Evolutionary conservation across 1,140 invertebrate genomes (phyloP), one percentile per base, ranked within the genome.

Genomic region (Steinernema khuongi): DNA sequence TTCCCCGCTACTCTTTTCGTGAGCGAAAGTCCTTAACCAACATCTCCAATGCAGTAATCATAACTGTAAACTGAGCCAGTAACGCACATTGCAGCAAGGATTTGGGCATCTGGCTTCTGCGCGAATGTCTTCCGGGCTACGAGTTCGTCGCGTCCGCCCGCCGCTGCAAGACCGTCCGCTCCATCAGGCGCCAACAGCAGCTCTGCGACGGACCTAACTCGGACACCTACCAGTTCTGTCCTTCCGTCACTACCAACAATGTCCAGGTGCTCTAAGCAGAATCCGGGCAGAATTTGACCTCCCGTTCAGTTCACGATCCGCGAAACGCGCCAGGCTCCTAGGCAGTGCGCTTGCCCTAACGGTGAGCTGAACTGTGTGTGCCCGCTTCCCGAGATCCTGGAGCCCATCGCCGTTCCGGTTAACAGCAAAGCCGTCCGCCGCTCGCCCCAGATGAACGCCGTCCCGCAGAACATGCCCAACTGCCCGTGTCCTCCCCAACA

Each of bases 81-180:
- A 28, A 74, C 29, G 11, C 29, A 68, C 33, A 31, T 74, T 80
- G 73, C 74, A 82, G 81, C 68, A 79, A 81, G 68, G 81, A 83
- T 75, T 71, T 83, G 33, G 81, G 81, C 67, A 77, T 83, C 32
- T 83, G 81, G 81, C 73, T 77, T n/a, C 70, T 83, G 22, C 73
- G 82, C 29, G 81, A 84, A 70, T 83, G 81, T 50, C 79, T 79
- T 72, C 76, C 79, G 31, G 80, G 79, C 60, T 81, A 79, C 70
- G 78, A 83, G 44, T 83, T 83, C 66, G 83, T 83, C 26, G 77
- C 82, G 31, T 81, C 82, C 7, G 81, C 82, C 41, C 77, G 79
- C 41, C 70, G 77, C 30, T 83, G 82, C 67, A 83, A 83, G 72
- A 79, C 81, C 41, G 68, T 76, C 30, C 73, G 76, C 60, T 83